These are phyloP conservation scores for Notoglanidium macrostoma DNA, from an alignment of 2,797 vertebrate genomes.

Conservation along the genomic window DNA sequence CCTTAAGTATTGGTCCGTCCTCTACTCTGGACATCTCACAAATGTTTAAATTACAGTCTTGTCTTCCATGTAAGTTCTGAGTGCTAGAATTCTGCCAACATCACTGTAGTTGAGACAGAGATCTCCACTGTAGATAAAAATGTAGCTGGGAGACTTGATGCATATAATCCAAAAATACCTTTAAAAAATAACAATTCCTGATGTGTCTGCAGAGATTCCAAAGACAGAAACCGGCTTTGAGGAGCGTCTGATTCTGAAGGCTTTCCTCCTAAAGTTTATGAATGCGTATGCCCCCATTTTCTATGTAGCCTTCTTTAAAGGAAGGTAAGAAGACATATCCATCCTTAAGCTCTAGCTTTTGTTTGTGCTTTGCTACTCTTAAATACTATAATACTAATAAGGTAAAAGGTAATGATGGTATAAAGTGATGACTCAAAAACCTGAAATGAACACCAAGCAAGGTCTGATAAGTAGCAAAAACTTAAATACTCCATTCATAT, in stretches of 20 bases:
- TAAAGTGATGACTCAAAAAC: not conserved
- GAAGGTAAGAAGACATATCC: conserved; percentile 76
- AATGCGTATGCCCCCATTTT: conserved; percentile 98
- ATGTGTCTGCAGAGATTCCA: conserved; percentile 84
- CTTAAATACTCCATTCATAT: not conserved
- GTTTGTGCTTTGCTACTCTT: not conserved
- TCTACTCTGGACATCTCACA: not conserved
- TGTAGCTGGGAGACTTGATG: conserved; percentile 3
- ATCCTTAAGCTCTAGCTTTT: not conserved
- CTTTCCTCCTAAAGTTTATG: conserved; percentile 95
- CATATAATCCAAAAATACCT: conserved; percentile 19
- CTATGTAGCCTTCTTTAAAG: conserved; percentile 99
- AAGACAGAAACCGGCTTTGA: conserved; percentile 95
- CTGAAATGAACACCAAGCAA: not conserved
- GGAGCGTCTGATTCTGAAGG: conserved; percentile 92
- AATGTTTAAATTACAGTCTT: conserved; percentile 16
- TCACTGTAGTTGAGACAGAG: conserved; percentile 13
- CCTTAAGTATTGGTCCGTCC: not conserved
- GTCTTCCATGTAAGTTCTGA: not conserved
- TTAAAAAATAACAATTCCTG: not conserved
- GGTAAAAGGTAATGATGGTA: not conserved
- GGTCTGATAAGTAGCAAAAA: not conserved
- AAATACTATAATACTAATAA: not conserved
- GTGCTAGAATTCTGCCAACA: conserved; percentile 13
- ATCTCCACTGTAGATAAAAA: conserved; percentile 34